Base-by-base conservation (phyloP, 1,140 invertebrate species). In the Teleogryllus occipitalis region DNA sequence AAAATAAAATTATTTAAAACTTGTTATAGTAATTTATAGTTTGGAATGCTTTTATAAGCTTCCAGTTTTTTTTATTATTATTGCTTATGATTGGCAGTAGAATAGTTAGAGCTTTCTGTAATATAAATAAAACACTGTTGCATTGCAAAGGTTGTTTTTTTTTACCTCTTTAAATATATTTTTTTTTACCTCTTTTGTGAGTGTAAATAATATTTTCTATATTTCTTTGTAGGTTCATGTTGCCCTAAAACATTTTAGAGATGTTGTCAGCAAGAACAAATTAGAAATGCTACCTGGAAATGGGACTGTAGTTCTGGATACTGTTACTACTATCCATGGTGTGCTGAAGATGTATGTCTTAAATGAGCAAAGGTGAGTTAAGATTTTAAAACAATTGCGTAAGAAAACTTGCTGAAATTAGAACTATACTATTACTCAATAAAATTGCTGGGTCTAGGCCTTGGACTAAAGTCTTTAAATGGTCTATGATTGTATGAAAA, bases 261-360 rank as follows among this genome's bases (percentile, higher is more conserved):
- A 97, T 89, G 95, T 96, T 47, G 95, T 98, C 77, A 92, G 93
- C 79, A 96, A 96, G 86, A 93, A 96, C 84, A 97, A 94, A 86
- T 88, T 96, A 81, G 95, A 97, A 88, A 95, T 97, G 90, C 87
- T 98, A 80, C 94, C 96, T 0, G 96, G 95, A 72, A 96, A 96
- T 85, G 95, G 95, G 78, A 97, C 95, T 18, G 93, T 97, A 82
- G 93, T 97, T 80, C 89, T 98, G 80, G 96, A 98, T 85, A 95
- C 93, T 21, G 94, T 97, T 81, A 93, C 95, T 83, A 93, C 93
- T 82, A 95, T 98, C 86, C 95, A 96, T 86, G 92, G 93, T 39
- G 86, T 90, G 78, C 88, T 90, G 81, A 92, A 88, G 83, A 92
- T 90, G 73, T 91, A 90, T 82, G 89, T 92, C 74, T 86, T 91